phyloP scores from a whole-genome alignment of 2,113 vertebrate species.

The Puffinus mauretanicus region DNA sequence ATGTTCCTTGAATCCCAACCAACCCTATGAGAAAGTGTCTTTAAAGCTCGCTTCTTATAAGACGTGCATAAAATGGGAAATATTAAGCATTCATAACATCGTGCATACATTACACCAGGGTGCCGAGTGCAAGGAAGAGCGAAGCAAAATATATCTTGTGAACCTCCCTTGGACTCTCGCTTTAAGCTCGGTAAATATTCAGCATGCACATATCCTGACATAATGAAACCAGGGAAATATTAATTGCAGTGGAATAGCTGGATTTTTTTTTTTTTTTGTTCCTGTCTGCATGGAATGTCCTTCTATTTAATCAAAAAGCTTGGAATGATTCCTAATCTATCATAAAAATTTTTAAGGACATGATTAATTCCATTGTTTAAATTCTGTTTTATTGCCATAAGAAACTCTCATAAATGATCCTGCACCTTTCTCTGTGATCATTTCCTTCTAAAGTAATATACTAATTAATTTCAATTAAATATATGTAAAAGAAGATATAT shows the following conservation, averaged over 20 bases:
- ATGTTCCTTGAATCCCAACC: constrained; percentile 52
- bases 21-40: constrained; percentile 27
- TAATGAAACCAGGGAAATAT: constrained; percentile 49
- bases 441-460: constrained; percentile 78
- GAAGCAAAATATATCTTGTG: constrained; percentile 35
- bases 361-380: constrained; percentile 79
- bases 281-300: constrained; percentile 24
- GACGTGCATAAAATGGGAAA: constrained; percentile 26
- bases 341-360: constrained; percentile 65
- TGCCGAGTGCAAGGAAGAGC: neutral
- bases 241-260: neutral
- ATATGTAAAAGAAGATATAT: constrained; percentile 83
- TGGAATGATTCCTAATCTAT: constrained; percentile 67
- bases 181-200: constrained; percentile 60
- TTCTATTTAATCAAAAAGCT: constrained; percentile 71
- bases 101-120: neutral
- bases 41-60: constrained; percentile 40
- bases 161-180: constrained; percentile 19
- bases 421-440: constrained; percentile 66
- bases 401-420: constrained; percentile 77
- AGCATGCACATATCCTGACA: neutral
- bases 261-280: neutral
- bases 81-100: constrained; percentile 5
- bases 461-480: constrained; percentile 86
- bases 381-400: constrained; percentile 73